These are phyloP conservation scores for Albula glossodonta DNA, from an alignment of 2,113 vertebrate genomes.

Conservation along the genomic window DNA sequence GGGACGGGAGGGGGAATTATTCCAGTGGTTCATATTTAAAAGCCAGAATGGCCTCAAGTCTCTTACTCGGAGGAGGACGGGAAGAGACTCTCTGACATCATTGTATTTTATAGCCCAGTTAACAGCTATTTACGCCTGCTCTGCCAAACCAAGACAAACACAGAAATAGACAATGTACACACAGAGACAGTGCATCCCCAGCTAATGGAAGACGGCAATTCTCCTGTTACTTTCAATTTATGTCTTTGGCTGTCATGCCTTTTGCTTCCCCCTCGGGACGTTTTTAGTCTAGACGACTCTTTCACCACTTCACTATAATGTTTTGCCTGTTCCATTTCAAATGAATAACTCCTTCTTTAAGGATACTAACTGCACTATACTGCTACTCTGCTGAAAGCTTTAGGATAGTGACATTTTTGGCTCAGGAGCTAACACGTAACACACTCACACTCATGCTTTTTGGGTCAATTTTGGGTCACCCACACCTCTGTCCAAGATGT, in stretches of 20 bases:
- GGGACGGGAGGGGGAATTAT: conserved; percentile 2
- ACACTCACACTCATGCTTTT: too few species aligned
- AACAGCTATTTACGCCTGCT: conserved; percentile 25
- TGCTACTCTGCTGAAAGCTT: background rate
- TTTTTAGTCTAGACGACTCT: background rate
- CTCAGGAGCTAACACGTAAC: too few species aligned
- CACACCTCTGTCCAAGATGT: too few species aligned
- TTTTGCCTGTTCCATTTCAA: background rate
- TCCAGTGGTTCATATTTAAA: conserved; percentile 23
- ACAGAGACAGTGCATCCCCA: conserved; percentile 23
- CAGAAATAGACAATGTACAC: conserved; percentile 25
- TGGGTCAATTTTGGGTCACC: too few species aligned
- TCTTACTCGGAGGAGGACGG: background rate
- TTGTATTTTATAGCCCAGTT: conserved; percentile 28
- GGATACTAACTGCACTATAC: background rate
- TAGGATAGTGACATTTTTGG: too few species aligned
- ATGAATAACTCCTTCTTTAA: background rate
- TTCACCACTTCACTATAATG: background rate
- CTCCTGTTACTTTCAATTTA: conserved; percentile 6
- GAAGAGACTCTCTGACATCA: conserved; percentile 27
- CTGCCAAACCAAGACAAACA: conserved; percentile 29
- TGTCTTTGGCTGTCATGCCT: conserved; percentile 15
- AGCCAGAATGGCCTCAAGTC: conserved; percentile 14
- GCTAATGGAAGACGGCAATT: conserved; percentile 25
- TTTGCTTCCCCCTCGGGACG: background rate